A percentile compares a stretch with the other conserved stretches of the same genome.
These are phyloP conservation scores for Dioctria rufipes DNA, from an alignment of 2,888 invertebrate species.

Conservation along the genomic window DNA sequence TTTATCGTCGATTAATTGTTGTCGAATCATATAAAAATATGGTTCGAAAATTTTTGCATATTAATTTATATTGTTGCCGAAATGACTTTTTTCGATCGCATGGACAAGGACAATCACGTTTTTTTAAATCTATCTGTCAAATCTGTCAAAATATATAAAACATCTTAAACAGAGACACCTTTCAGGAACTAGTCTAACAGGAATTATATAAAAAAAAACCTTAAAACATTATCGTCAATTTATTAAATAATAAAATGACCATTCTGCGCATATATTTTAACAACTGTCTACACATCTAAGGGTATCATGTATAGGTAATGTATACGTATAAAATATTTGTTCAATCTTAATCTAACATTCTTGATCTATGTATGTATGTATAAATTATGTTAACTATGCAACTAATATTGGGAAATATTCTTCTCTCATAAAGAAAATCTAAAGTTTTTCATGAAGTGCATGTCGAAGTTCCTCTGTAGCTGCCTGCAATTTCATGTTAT, in stretches of 20 bases:
- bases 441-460: conserved; percentile 84
- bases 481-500: conserved; percentile 75
- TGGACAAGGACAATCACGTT: too few species aligned
- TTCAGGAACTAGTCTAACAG: too few species aligned
- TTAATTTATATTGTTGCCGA: too few species aligned
- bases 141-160: too few species aligned
- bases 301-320: conserved; percentile 1
- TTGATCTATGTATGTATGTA: background rate
- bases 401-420: background rate
- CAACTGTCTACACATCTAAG: conserved; percentile 18
- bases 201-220: background rate
- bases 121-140: too few species aligned
- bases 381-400: background rate
- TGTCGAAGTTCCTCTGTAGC: conserved; percentile 84
- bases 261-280: background rate
- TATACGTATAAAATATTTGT: background rate
- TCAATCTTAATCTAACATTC: conserved; percentile 23
- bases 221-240: background rate
- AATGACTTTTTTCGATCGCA: too few species aligned
- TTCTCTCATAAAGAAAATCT: conserved; percentile 61
- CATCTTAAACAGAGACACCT: too few species aligned
- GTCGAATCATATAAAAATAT: too few species aligned
- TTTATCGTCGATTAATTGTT: too few species aligned
- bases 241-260: conserved; percentile 6
- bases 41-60: too few species aligned